A percentile compares a stretch with the other conserved stretches of the same genome.
Conservation (phyloP, 2,888 invertebrate species). For the Drosophila limbata region DNA sequence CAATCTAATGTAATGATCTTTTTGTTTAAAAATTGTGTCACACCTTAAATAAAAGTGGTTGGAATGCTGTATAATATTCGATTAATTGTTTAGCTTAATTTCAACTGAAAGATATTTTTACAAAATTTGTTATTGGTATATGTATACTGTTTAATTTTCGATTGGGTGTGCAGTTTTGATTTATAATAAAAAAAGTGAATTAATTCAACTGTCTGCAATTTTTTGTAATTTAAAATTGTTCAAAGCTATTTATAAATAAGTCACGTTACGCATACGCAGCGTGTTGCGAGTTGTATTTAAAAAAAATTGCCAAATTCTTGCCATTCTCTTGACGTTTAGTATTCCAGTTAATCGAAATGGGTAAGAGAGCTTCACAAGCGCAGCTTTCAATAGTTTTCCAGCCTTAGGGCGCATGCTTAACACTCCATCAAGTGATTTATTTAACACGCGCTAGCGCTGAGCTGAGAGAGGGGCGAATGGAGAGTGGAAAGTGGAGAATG, state of each 20-base stretch:
- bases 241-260: too few relatives aligned
- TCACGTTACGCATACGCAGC: conserved; percentile 34
- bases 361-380: conserved; percentile 13
- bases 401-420: conserved; percentile 61
- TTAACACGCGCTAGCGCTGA: conserved; percentile 61
- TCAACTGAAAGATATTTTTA: too few relatives aligned
- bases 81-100: not conserved
- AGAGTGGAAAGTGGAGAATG: conserved; percentile 12
- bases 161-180: too few relatives aligned
- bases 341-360: conserved; percentile 28
- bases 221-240: not conserved
- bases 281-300: not conserved
- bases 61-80: not conserved
- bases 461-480: conserved; percentile 7
- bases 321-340: conserved; percentile 20
- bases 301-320: conserved; percentile 3
- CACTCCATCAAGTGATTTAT: conserved; percentile 79
- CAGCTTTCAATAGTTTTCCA: conserved; percentile 47
- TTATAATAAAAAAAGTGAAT: not conserved
- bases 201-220: not conserved
- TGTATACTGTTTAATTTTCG: too few relatives aligned
- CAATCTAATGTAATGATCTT: not conserved
- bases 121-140: too few relatives aligned
- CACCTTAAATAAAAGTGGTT: not conserved
- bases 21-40: not conserved